phyloP scores from a whole-genome alignment of 2,888 invertebrate species.

The Helobdella robusta region DNA sequence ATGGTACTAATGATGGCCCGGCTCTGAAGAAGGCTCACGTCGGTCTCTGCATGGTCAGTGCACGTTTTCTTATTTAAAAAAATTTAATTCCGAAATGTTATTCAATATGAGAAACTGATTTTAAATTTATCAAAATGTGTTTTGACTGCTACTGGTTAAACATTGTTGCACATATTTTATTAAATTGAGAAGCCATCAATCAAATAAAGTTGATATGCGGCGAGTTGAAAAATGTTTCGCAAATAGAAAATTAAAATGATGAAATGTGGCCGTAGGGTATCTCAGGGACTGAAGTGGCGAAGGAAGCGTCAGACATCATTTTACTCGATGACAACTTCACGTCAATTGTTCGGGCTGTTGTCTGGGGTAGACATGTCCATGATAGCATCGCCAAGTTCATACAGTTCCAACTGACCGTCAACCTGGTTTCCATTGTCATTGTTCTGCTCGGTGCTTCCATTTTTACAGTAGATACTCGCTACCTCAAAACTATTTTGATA shows the following conservation, averaged over 20 bases:
- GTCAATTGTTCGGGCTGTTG: conserved; percentile 21
- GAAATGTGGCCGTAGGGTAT: conserved; percentile 12
- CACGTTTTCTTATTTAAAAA: no score
- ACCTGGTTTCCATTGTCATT: conserved; percentile 23
- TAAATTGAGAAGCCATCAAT: no score
- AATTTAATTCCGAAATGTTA: no score
- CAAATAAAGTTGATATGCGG: no score
- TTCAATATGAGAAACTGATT: no score
- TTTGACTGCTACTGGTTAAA: no score
- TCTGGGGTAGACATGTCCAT: conserved; percentile 26
- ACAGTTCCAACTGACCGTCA: conserved; percentile 26
- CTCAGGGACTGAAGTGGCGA: conserved; percentile 24
- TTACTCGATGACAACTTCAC: conserved; percentile 26
- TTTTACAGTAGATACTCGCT: background rate
- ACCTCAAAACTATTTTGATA: no score
- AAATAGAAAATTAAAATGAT: no score
- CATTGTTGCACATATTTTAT: no score
- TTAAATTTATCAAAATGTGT: no score
- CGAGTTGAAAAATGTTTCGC: no score
- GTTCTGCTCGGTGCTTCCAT: conserved; percentile 20
- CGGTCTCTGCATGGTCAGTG: conserved; percentile 20
- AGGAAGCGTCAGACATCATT: conserved; percentile 25
- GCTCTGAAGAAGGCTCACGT: conserved; percentile 25
- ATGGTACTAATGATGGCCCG: conserved; percentile 26
- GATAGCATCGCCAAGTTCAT: conserved; percentile 25